Evolutionary conservation across 2,113 vertebrate species (phyloP).

Genomic region (Phycodurus eques): DNA sequence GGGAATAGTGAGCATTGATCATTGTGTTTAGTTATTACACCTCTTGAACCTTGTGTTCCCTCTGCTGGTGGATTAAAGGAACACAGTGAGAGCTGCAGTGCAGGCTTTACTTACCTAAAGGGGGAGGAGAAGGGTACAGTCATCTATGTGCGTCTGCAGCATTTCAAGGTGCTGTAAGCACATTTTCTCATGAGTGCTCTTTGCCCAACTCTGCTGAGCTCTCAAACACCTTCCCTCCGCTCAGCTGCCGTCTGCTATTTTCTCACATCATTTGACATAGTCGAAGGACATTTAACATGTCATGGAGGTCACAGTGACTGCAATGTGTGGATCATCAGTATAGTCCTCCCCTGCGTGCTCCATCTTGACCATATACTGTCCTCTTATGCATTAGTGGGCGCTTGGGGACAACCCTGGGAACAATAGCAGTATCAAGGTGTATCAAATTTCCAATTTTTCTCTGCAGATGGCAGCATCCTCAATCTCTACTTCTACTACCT

Average conservation of each 20-base stretch:
- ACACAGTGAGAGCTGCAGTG: constrained; percentile 67
- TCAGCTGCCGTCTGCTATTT: constrained; percentile 13
- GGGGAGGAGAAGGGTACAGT: constrained; percentile 27
- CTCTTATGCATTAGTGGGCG: constrained; percentile 17
- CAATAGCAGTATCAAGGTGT: neutral
- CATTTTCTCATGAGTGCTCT: constrained; percentile 32
- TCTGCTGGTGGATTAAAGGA: constrained; percentile 49
- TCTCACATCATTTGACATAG: neutral
- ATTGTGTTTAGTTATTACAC: constrained; percentile 34
- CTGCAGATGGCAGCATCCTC: constrained; percentile 84
- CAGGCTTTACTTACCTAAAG: constrained; percentile 62
- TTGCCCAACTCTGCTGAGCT: constrained; percentile 23
- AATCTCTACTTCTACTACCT: constrained; percentile 91
- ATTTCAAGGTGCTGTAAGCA: constrained; percentile 45
- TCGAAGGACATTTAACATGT: constrained; percentile 5
- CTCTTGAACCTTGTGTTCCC: constrained; percentile 42
- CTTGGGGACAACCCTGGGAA: constrained; percentile 1
- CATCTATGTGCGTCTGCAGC: constrained; percentile 47
- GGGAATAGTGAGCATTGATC: constrained; percentile 4
- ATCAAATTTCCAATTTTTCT: neutral
- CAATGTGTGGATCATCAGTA: constrained; percentile 24
- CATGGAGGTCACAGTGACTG: constrained; percentile 28
- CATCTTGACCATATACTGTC: constrained; percentile 16
- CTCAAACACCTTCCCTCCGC: constrained; percentile 15
- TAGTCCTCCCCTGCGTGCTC: constrained; percentile 10